A percentile compares a stretch with the other conserved stretches of the same genome.
phyloP scores from a whole-genome alignment of 2,113 vertebrate genomes.

The Xiphophorus maculatus region DNA sequence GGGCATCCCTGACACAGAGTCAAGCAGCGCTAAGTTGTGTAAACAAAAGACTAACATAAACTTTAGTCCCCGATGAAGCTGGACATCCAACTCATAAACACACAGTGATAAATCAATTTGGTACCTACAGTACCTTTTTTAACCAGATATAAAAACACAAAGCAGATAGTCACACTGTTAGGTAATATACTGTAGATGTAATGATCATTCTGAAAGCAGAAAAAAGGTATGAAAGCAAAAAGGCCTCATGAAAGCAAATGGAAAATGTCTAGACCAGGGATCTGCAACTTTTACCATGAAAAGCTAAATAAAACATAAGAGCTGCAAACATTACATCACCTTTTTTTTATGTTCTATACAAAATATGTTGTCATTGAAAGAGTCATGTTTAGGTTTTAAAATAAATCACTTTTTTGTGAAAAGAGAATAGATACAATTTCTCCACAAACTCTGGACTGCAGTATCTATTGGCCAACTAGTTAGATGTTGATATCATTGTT shows the following conservation, averaged over 20 bases:
- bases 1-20: constrained; percentile 45
- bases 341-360: no score
- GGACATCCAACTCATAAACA: constrained; percentile 49
- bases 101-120: constrained; percentile 57
- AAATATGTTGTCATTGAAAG: no score
- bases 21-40: constrained; percentile 63
- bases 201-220: not conserved
- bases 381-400: no score
- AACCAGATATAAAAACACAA: constrained; percentile 6
- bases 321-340: no score
- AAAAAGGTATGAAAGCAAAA: not conserved
- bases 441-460: no score
- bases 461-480: no score
- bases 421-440: no score
- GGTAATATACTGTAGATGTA: not conserved
- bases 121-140: constrained; percentile 21
- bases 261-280: not conserved
- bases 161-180: not conserved
- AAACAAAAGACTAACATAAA: constrained; percentile 66
- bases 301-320: no score
- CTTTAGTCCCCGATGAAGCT: constrained; percentile 55
- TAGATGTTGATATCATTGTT: no score
- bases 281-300: no score
- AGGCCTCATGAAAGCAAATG: not conserved
- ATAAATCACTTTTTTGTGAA: no score